Percentiles rank a stretch among this genome's conserved stretches.
Evolutionary conservation across 2,888 invertebrate genomes (phyloP).

Genomic region (Drosophila peninsularis): DNA sequence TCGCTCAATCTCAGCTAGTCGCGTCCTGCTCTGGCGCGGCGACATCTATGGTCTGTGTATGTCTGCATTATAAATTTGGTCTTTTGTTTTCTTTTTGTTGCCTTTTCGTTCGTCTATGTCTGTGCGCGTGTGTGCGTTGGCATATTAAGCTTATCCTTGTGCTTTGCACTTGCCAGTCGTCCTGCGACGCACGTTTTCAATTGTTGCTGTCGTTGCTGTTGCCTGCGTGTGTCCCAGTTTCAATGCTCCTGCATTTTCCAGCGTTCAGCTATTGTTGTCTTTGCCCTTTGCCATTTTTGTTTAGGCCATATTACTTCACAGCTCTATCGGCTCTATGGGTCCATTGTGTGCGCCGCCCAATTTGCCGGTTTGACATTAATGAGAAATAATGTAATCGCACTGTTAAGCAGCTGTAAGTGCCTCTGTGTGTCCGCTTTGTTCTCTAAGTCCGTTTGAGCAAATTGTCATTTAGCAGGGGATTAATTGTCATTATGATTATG

Average conservation of each 20-base stretch:
- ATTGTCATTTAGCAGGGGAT: constrained; percentile 40
- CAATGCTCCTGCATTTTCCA: constrained; percentile 44
- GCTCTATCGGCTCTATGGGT: constrained; percentile 29
- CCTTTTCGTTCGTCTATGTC: constrained; percentile 22
- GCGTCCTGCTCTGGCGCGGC: constrained; percentile 27
- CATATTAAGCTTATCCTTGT: constrained; percentile 60
- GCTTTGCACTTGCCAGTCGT: constrained; percentile 60
- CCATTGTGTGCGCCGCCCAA: constrained; percentile 53
- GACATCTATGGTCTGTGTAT: constrained; percentile 56
- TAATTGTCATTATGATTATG: constrained; percentile 48
- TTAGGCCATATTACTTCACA: constrained; percentile 5
- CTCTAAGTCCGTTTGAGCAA: constrained; percentile 21
- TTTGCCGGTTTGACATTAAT: constrained; percentile 67
- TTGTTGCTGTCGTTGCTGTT: constrained; percentile 46
- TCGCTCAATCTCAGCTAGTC: constrained; percentile 2
- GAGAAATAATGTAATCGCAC: constrained; percentile 78
- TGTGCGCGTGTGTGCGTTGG: constrained; percentile 22
- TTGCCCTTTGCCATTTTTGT: constrained; percentile 7
- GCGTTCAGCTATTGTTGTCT: constrained; percentile 20
- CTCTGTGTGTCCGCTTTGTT: constrained; percentile 10
- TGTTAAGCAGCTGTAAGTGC: constrained; percentile 58
- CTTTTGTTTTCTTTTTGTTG: constrained; percentile 64
- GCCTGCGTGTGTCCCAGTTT: constrained; percentile 64
- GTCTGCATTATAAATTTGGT: constrained; percentile 72
- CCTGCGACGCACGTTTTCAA: constrained; percentile 40